Evolutionary conservation across 2,888 invertebrate genomes (phyloP).

Genomic region (Chloromyia formosa): DNA sequence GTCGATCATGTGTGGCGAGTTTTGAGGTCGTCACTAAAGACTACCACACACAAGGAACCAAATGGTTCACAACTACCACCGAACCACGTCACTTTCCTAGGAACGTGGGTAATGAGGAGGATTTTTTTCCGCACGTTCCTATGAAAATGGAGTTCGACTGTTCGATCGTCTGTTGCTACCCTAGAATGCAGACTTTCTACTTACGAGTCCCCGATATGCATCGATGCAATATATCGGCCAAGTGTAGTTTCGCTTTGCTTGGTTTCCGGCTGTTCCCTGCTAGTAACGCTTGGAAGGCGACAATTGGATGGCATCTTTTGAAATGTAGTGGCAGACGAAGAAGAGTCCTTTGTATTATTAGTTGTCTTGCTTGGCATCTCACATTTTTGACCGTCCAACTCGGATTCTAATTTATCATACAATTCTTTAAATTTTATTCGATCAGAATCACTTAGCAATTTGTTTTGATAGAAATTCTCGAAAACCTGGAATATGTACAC

Average conservation of each 20-base stretch:
- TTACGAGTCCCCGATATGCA: constrained; percentile 28
- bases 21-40: too few species aligned
- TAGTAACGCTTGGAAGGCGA: background rate
- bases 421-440: constrained; percentile 56
- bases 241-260: constrained; percentile 16
- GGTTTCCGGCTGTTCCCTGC: too few species aligned
- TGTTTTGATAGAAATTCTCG: constrained; percentile 55
- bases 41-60: too few species aligned
- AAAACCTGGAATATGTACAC: constrained; percentile 60
- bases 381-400: background rate
- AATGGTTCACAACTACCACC: too few species aligned
- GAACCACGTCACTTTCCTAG: too few species aligned
- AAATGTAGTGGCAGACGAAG: background rate
- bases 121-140: too few species aligned
- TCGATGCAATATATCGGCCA: constrained; percentile 15
- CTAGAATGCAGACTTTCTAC: constrained; percentile 1
- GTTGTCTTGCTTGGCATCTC: background rate
- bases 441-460: constrained; percentile 60
- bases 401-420: constrained; percentile 41
- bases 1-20: too few species aligned
- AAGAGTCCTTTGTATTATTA: background rate
- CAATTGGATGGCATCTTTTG: background rate
- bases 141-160: too few species aligned
- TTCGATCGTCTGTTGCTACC: too few species aligned
- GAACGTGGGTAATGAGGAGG: too few species aligned